Conservation (phyloP, 2,888 invertebrate species). For the Leptarthrus brevirostris region DNA sequence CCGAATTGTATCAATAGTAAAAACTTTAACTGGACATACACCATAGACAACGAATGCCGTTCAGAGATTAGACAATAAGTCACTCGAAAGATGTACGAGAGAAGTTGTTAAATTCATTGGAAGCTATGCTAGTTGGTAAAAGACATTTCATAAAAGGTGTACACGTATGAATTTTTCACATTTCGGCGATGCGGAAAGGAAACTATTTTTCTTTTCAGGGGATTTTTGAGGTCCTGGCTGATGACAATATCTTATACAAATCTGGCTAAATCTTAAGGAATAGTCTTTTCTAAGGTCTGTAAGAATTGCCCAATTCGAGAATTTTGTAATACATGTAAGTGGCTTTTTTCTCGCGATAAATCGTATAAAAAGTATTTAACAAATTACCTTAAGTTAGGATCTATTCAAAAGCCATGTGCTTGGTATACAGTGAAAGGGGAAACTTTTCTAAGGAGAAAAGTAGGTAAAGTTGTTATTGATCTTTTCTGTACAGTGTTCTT, state of each 20-base stretch:
- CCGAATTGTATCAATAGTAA: neutral
- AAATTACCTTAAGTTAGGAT: too few species aligned
- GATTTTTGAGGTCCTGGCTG: slow-evolving; percentile 19
- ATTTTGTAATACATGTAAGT: slow-evolving; percentile 19
- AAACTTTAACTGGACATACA: too few species aligned
- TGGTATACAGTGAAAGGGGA: too few species aligned
- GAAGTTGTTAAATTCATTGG: neutral
- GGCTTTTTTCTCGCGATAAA: slow-evolving; percentile 30
- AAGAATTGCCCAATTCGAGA: slow-evolving; percentile 37
- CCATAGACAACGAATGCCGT: neutral
- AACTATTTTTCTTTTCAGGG: slow-evolving; percentile 39
- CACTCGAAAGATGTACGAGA: neutral
- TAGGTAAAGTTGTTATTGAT: too few species aligned
- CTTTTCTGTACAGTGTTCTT: too few species aligned
- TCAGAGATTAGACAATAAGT: neutral
- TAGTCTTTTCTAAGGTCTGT: slow-evolving; percentile 23
- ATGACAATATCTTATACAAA: slow-evolving; percentile 24
- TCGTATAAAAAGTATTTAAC: neutral
- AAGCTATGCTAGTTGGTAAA: neutral
- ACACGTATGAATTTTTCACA: slow-evolving; percentile 35
- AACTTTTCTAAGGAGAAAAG: too few species aligned
- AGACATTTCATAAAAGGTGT: slow-evolving; percentile 1
- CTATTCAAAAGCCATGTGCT: too few species aligned
- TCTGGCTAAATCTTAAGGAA: slow-evolving; percentile 2
- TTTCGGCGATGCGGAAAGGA: slow-evolving; percentile 42